These are phyloP conservation scores for Phortica variegata DNA, from an alignment of 1,140 invertebrate species.

Conservation along the genomic window DNA sequence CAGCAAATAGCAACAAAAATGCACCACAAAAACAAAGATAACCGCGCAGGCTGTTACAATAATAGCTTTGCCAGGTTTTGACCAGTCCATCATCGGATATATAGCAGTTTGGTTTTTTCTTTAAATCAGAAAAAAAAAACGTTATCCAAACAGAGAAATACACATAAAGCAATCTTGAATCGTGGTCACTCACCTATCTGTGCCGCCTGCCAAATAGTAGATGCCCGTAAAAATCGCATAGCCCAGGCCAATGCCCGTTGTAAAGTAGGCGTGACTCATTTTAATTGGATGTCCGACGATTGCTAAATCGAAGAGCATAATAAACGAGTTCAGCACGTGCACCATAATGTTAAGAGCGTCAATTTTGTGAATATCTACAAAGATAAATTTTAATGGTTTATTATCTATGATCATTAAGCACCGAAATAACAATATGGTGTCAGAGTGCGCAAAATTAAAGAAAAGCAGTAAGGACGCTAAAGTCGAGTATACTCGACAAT, in stretches of 20 bases:
- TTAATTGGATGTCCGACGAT: constrained; percentile 66
- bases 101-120: constrained; percentile 61
- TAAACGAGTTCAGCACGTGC: constrained; percentile 67
- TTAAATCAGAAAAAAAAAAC: constrained; percentile 20
- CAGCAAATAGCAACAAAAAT: constrained; percentile 56
- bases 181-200: constrained; percentile 56
- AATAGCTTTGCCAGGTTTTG: constrained; percentile 59
- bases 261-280: constrained; percentile 66
- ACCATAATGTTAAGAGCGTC: constrained; percentile 65
- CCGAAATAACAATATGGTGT: no score
- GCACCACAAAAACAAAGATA: constrained; percentile 59
- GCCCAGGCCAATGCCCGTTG: constrained; percentile 59
- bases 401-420: no score
- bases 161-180: not conserved
- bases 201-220: constrained; percentile 68
- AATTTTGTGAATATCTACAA: constrained; percentile 51
- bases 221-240: constrained; percentile 68
- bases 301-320: constrained; percentile 68
- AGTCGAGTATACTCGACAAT: no score
- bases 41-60: constrained; percentile 61
- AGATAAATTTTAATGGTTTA: no score
- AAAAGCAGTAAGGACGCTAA: no score
- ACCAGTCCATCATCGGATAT: constrained; percentile 66
- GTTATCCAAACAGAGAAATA: not conserved
- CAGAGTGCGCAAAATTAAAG: no score